Evolutionary conservation across 2,888 invertebrate genomes (phyloP), one percentile per base, ranked within the genome.

Genomic region (Proisotoma minuta): DNA sequence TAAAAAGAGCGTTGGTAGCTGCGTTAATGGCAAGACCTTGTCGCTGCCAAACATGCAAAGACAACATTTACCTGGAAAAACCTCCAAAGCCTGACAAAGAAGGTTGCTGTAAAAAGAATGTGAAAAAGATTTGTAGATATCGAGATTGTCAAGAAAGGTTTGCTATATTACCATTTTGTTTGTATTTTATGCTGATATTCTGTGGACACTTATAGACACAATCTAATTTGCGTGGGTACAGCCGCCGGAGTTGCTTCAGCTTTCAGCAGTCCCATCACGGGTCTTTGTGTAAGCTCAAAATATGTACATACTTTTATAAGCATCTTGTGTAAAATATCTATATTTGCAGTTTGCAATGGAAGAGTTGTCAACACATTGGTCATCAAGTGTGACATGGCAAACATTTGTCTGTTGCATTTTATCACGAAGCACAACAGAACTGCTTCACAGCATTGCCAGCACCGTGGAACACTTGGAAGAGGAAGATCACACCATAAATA

Each of bases 271-370:
- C 79, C 79, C 1, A 78, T 79, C 1, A 78, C 78, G 1, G 78
- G 79, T 1, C 73, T 78, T 50, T 39, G 51, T 40, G 56, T 61
- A n/a, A n/a, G n/a, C n/a, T n/a, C n/a, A n/a, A n/a, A n/a, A n/a
- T n/a, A n/a, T n/a, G n/a, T n/a, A n/a, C n/a, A n/a, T n/a, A n/a
- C n/a, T n/a, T n/a, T n/a, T n/a, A n/a, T n/a, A n/a, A n/a, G n/a
- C n/a, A n/a, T n/a, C n/a, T n/a, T n/a, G n/a, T n/a, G n/a, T n/a
- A n/a, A n/a, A n/a, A n/a, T n/a, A n/a, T n/a, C n/a, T n/a, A n/a
- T n/a, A n/a, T n/a, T n/a, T n/a, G n/a, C n/a, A n/a, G 49, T 78
- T 78, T 62, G 77, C 77, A 48, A 78, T 78, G 78, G 78, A 78
- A 69, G 78, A 78, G 63, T 78, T 78, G n/a, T 78, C 78, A 1